A percentile compares a stretch with the other conserved stretches of the same genome.
These are phyloP conservation scores for Halcyon badia DNA, from an alignment of 2,797 vertebrate species.

Conservation along the genomic window DNA sequence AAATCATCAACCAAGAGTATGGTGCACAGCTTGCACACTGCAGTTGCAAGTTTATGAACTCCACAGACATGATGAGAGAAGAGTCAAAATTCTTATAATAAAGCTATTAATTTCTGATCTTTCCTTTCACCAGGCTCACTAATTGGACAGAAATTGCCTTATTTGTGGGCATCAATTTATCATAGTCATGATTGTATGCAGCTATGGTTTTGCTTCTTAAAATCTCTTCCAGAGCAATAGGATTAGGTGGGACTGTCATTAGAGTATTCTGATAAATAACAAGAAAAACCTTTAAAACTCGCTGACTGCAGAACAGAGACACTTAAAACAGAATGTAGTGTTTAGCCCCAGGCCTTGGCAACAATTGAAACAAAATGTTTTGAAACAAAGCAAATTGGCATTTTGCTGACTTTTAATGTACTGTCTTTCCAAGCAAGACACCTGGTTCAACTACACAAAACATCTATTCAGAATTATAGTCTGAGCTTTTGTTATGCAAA, in stretches of 20 bases:
- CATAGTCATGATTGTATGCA: neutral
- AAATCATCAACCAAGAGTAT: neutral
- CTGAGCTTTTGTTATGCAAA: slow-evolving; percentile 73
- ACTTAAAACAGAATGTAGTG: slow-evolving; percentile 63
- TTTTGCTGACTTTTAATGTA: slow-evolving; percentile 76
- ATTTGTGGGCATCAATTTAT: slow-evolving; percentile 2
- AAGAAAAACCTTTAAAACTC: slow-evolving; percentile 24
- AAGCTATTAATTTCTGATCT: neutral
- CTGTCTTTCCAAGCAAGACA: slow-evolving; percentile 73
- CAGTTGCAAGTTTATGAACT: neutral
- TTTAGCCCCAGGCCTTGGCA: slow-evolving; percentile 78
- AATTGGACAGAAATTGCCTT: neutral
- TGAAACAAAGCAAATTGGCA: slow-evolving; percentile 78
- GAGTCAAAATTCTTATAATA: neutral
- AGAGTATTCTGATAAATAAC: slow-evolving; percentile 30
- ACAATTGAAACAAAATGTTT: slow-evolving; percentile 76
- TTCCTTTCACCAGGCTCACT: neutral
- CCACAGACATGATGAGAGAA: neutral
- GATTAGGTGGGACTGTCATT: slow-evolving; percentile 46
- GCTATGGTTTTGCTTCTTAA: slow-evolving; percentile 22
- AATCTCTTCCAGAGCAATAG: slow-evolving; percentile 52
- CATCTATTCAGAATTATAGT: slow-evolving; percentile 68
- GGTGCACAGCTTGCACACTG: neutral
- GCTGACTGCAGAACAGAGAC: slow-evolving; percentile 43
- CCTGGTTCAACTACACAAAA: slow-evolving; percentile 77